Evolutionary conservation across 2,113 vertebrate species (phyloP), one percentile per base, ranked within the genome.

Genomic region (Nansenia antarctica): DNA sequence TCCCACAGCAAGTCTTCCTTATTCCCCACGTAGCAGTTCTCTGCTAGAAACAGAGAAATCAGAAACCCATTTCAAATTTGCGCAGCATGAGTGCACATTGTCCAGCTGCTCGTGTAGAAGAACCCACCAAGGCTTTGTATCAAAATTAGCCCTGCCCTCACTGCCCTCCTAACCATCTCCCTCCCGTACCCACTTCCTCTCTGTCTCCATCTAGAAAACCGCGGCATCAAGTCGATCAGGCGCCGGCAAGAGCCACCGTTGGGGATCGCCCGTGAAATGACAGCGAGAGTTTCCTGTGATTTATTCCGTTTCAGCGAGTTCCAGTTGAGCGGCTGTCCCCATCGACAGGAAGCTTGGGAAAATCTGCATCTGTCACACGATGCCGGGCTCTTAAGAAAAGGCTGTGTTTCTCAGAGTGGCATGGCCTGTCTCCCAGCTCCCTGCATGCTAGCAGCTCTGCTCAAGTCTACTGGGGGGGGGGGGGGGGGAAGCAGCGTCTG

Each of bases 281-380:
- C 93, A 94, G 91, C 88, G 79, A 94, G 79, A 94, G 91, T 93
- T 93, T 87, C 69, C 52, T 93, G 65, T 94, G 95, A 96, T 96
- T 95, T 93, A 94, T 94, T 92, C 68, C 76, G 54, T 77, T 78
- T 92, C 88, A 80, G 86, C 85, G 79, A n/a, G n/a, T n/a, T n/a
- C n/a, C 81, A 86, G 76, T 82, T 3, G 87, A 83, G 76, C 2
- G 67, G 53, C 55, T 66, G 47, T 92, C 93, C 92, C 92, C 90
- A 87, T 86, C 92, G 92, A 92, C 78, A 14, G 0, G 42, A 80
- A 83, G 90, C 88, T 69, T 83, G 87, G 94, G 89, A 95, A 91
- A 95, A 90, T 88, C 84, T 89, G 90, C 96, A 97, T 95, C 95
- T 98, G 95, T 90, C 93, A 73, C 35, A 58, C 0, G 78, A 84